Evolutionary conservation across 2,113 vertebrate species (phyloP), one percentile per base, ranked within the genome.

Genomic region (Candoia aspera): DNA sequence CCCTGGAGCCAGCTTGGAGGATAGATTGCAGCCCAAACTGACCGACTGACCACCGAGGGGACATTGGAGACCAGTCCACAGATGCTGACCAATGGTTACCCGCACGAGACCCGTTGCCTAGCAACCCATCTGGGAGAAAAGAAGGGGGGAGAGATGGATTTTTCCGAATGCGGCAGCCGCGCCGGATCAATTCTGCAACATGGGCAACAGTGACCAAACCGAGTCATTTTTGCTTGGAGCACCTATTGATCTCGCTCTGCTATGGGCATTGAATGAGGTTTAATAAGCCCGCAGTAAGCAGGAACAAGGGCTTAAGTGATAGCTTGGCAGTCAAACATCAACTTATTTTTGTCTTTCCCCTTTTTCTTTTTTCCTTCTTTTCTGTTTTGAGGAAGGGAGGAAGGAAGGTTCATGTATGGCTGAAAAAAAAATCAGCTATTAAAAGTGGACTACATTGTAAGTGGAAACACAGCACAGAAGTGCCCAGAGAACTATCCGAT

Each of bases 181-280:
- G 96, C 96, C 9, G 86, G 97, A 98, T 98, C 98, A 98, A 98
- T 98, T 95, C 96, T 96, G 97, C 97, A 97, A 98, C 96, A 97
- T 96, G 95, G 96, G 96, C 96, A 94, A 96, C 94, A 96, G 96
- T 94, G 94, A 97, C 97, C 95, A 94, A 96, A 96, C 94, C 93
- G 96, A 97, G 97, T 96, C 96, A 95, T 95, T 97, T 97, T 97
- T 97, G 98, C 97, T 97, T 96, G 96, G 96, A 95, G 97, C 95
- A 96, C 96, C 95, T 97, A 98, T 98, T 97, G 98, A 98, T 98
- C 97, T 95, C 95, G 96, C 96, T 93, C 94, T 95, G 96, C 97
- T 96, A 97, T 97, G 97, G 96, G 96, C 96, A 96, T 97, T 96
- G 96, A 97, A 96, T 97, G 97, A 96, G 97, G 96, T 97, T 96